These are phyloP conservation scores for Anneissia japonica DNA, from an alignment of 35 echinoderm and acorn worm species.

Conservation along the genomic window DNA sequence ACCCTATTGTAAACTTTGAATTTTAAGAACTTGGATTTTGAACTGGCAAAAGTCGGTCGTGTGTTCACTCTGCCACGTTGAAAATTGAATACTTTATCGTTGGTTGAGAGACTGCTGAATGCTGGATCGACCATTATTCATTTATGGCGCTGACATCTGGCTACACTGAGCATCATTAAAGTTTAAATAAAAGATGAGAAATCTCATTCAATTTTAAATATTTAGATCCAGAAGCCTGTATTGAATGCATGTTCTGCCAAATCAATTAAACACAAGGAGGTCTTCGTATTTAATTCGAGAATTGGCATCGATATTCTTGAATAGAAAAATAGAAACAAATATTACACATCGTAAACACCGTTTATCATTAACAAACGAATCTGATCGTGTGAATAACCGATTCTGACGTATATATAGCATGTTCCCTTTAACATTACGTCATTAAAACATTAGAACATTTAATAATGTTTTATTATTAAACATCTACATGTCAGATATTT, in stretches of 20 bases:
- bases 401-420: too few species aligned
- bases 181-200: slow-evolving; percentile 2
- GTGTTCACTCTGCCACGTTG: not conserved
- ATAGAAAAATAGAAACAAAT: too few species aligned
- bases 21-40: too few species aligned
- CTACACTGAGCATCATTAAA: not conserved
- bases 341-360: too few species aligned
- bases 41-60: not conserved
- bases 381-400: too few species aligned
- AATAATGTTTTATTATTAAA: too few species aligned
- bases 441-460: too few species aligned
- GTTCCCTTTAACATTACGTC: too few species aligned
- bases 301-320: not conserved
- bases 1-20: too few species aligned
- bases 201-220: slow-evolving; percentile 2
- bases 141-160: not conserved
- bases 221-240: not conserved
- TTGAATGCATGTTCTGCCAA: not conserved
- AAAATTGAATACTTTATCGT: not conserved
- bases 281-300: not conserved
- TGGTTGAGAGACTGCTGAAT: not conserved
- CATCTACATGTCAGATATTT: too few species aligned
- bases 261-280: not conserved
- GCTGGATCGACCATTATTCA: not conserved
- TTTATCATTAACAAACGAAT: too few species aligned